phyloP scores from a whole-genome alignment of 2,888 invertebrate genomes.

The Zelleria hepariella region DNA sequence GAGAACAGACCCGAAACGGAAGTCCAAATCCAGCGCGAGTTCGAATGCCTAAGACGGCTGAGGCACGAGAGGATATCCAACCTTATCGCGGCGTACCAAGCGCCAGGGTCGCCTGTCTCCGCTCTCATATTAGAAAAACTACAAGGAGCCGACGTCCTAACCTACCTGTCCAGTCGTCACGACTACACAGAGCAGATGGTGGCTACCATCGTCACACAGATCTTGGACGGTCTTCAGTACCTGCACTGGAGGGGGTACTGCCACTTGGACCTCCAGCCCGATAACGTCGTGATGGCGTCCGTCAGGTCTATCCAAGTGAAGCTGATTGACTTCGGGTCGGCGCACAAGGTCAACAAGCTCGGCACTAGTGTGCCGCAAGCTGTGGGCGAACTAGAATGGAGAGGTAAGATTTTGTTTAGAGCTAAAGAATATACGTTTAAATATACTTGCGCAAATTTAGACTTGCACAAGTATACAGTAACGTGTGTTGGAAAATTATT shows the following conservation, averaged over 20 bases:
- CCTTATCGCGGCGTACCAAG: slow-evolving; percentile 79
- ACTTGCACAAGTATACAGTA: too few relatives aligned
- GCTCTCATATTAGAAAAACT: slow-evolving; percentile 85
- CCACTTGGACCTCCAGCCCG: slow-evolving; percentile 93
- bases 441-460: too few relatives aligned
- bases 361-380: slow-evolving; percentile 78
- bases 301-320: slow-evolving; percentile 89
- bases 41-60: slow-evolving; percentile 83
- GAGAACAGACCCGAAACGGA: slow-evolving; percentile 77
- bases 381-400: slow-evolving; percentile 82
- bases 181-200: slow-evolving; percentile 95
- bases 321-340: slow-evolving; percentile 92
- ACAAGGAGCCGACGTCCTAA: slow-evolving; percentile 92
- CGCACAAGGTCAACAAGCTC: slow-evolving; percentile 84
- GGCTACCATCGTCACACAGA: slow-evolving; percentile 86
- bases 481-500: too few relatives aligned
- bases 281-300: slow-evolving; percentile 93
- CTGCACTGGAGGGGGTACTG: slow-evolving; percentile 94
- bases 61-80: slow-evolving; percentile 91
- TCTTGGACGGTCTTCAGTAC: slow-evolving; percentile 92
- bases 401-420: too few relatives aligned
- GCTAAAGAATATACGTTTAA: too few relatives aligned
- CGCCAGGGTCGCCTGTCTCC: slow-evolving; percentile 76
- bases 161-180: slow-evolving; percentile 88
- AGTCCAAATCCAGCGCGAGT: slow-evolving; percentile 82